Evolutionary conservation across 2,888 invertebrate species (phyloP), one percentile per base, ranked within the genome.

Genomic region (Galeruca laticollis): DNA sequence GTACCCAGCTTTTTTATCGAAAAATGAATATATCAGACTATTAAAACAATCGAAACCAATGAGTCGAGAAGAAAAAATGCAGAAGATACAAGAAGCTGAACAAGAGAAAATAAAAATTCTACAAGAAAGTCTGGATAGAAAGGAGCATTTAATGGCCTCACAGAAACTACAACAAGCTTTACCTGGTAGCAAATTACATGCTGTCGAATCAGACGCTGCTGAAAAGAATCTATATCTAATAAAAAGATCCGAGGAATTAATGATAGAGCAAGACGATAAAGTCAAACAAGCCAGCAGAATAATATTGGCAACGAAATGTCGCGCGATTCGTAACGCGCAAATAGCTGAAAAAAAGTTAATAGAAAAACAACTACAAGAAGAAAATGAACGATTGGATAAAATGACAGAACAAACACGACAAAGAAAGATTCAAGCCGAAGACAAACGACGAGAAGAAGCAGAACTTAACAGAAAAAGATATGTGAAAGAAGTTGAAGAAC

Each of bases 301-400:
- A 73, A 94, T 96, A 78, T 85, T 95, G 11, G 93, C 93, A 15
- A 93, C 94, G 20, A 95, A 96, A 83, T 95, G 95, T 76, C 91
- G 94, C 80, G 93, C 94, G 0, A 93, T 96, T 57, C 87, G 95
- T 18, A 94, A 95, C 82, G 94, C 94, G 0, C 95, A 96, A 86
- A 89, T 95, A 70, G 88, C 88, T 0, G 94, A 94, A 83, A 87
- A 86, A 76, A 82, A 84, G 62, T 82, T 90, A 35, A 88, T 90
- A 56, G 86, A 88, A 80, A 88, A 87, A 78, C 89, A 90, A 73
- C 73, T 89, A 0, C 86, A 86, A 33, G 89, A 88, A 37, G 90
- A 90, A 76, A 86, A 89, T 69, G 82, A 83, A 70, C 84, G 90
- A 84, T 86, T 92, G 60, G 91, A 93, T 74, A 87, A 87, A 13